phyloP scores from a whole-genome alignment of 2,113 vertebrate genomes.

The Beaufortia kweichowensis region DNA sequence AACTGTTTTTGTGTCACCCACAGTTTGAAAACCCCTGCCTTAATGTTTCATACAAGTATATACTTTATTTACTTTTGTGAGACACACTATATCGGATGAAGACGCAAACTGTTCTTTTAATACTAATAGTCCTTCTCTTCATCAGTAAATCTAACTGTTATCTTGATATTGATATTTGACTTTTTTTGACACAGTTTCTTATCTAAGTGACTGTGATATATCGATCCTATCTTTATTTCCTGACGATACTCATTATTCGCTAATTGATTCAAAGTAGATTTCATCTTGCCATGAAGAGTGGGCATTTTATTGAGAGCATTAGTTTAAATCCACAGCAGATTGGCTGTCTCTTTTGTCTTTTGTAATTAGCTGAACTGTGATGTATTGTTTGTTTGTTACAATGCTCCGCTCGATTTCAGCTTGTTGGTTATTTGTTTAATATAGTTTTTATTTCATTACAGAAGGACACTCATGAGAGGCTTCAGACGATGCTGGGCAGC shows the following conservation, averaged over 20 bases:
- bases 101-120: no score
- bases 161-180: no score
- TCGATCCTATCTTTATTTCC: conserved; percentile 68
- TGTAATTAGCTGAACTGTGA: conserved; percentile 68
- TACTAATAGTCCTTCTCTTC: no score
- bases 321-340: conserved; percentile 66
- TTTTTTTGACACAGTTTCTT: no score
- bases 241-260: conserved; percentile 62
- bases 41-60: no score
- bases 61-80: no score
- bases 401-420: conserved; percentile 4
- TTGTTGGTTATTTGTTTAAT: conserved; percentile 28
- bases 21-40: no score
- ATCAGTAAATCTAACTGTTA: no score
- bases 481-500: conserved; percentile 63
- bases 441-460: conserved; percentile 61
- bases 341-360: conserved; percentile 60
- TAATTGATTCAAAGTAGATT: conserved; percentile 73
- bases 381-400: conserved; percentile 58
- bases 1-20: no score
- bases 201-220: conserved; percentile 63
- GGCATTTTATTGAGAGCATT: conserved; percentile 67
- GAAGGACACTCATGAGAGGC: conserved; percentile 71
- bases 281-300: conserved; percentile 62
- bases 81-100: no score